These are phyloP conservation scores for Labroides dimidiatus DNA, from an alignment of 2,797 vertebrate species.

Conservation along the genomic window DNA sequence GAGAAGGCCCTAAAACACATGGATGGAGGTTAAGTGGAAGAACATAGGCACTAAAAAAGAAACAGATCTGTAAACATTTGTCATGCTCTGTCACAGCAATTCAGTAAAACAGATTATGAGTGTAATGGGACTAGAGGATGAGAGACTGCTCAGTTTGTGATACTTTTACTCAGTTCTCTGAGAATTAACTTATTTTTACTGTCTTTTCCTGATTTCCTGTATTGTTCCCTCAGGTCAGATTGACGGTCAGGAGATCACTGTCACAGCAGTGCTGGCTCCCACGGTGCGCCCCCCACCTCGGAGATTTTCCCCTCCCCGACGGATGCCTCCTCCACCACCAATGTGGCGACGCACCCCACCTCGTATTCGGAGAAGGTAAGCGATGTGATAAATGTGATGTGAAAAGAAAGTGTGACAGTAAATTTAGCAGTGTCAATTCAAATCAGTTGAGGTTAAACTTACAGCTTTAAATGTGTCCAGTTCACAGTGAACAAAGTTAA, in stretches of 20 bases:
- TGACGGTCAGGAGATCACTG: conserved; percentile 94
- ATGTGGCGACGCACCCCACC: conserved; percentile 95
- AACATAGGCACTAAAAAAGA: too few species aligned
- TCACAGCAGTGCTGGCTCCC: conserved; percentile 90
- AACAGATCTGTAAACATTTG: neutral
- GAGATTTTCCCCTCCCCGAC: conserved; percentile 89
- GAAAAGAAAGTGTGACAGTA: too few species aligned
- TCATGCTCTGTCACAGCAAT: neutral
- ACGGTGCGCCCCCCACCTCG: conserved; percentile 85
- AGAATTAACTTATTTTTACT: too few species aligned
- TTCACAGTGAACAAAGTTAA: too few species aligned
- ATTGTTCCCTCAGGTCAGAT: conserved; percentile 87
- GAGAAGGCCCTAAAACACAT: conserved; percentile 95
- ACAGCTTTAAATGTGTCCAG: too few species aligned
- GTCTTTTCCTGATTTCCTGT: neutral
- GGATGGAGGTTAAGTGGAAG: conserved; percentile 88
- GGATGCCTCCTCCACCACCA: conserved; percentile 91
- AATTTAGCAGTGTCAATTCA: too few species aligned
- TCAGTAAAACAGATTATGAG: neutral
- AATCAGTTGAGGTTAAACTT: too few species aligned
- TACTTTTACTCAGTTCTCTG: too few species aligned
- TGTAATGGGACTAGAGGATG: neutral
- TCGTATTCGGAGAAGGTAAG: conserved; percentile 92
- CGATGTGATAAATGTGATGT: neutral
- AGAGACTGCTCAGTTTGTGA: too few species aligned